These are phyloP conservation scores for Paragorgia papillata DNA, from an alignment of 92 coral and sea anemone species.

Conservation along the genomic window DNA sequence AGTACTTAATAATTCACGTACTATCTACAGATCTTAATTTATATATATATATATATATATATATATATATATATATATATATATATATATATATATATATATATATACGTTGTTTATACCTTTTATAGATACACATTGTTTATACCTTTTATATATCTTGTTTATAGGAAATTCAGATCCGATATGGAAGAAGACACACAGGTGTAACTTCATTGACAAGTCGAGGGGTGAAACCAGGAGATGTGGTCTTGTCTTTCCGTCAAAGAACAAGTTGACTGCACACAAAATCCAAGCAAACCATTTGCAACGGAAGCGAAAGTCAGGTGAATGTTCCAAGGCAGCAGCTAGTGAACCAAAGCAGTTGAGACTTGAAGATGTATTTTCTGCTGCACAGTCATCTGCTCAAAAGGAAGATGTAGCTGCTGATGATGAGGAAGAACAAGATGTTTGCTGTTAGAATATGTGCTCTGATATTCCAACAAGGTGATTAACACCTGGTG, in stretches of 20 bases:
- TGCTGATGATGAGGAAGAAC: constrained; percentile 3
- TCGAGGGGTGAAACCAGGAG: constrained; percentile 19
- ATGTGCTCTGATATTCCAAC: too few relatives aligned
- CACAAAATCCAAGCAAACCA: constrained; percentile 41
- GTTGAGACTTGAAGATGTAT: background rate
- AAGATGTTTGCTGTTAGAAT: too few relatives aligned
- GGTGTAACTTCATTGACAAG: constrained; percentile 26
- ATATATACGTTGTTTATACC: too few relatives aligned
- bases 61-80: background rate
- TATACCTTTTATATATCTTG: too few relatives aligned
- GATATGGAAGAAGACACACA: constrained; percentile 21
- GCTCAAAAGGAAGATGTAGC: background rate
- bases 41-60: too few relatives aligned
- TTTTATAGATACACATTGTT: too few relatives aligned
- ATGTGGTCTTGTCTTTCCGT: constrained; percentile 41
- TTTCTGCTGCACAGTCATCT: background rate
- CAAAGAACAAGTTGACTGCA: constrained; percentile 31
- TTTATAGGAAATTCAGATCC: constrained; percentile 1
- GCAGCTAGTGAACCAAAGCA: constrained; percentile 22
- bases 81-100: background rate
- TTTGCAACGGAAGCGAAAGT: constrained; percentile 34
- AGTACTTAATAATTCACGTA: too few relatives aligned
- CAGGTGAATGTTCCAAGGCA: constrained; percentile 11
- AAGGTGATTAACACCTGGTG: too few relatives aligned
- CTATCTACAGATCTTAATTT: too few relatives aligned